Evolutionary conservation across 2,113 vertebrate genomes (phyloP).

Genomic region (Forbesichthys papilliferus): DNA sequence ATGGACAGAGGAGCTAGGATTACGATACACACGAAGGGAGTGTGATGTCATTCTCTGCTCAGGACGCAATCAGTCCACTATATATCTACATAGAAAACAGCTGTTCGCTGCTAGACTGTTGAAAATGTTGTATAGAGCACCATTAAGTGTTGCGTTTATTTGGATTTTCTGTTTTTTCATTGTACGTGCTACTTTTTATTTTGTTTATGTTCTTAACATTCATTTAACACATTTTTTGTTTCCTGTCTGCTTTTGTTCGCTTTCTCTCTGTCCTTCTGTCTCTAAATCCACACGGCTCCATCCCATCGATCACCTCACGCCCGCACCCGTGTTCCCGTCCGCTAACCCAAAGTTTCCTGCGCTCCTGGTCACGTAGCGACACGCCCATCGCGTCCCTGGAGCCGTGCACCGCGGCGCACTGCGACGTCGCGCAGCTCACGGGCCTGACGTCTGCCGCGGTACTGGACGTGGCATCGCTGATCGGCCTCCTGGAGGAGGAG

Average conservation of each 20-base stretch:
- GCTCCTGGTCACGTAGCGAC: slow-evolving; percentile 86
- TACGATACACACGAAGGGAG: too few relatives aligned
- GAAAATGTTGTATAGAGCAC: too few relatives aligned
- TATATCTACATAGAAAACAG: too few relatives aligned
- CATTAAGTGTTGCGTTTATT: not conserved
- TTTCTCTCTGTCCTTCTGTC: slow-evolving; percentile 50
- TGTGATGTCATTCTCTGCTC: too few relatives aligned
- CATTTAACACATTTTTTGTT: slow-evolving; percentile 30
- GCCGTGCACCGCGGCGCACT: slow-evolving; percentile 70
- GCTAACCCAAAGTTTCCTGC: slow-evolving; percentile 83
- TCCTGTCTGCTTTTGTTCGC: slow-evolving; percentile 27
- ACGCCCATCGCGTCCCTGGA: slow-evolving; percentile 77
- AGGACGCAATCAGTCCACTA: too few relatives aligned
- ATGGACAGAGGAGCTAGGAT: too few relatives aligned
- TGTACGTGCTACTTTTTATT: not conserved
- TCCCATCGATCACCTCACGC: slow-evolving; percentile 45
- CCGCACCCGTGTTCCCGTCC: too few relatives aligned
- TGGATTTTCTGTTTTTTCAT: not conserved
- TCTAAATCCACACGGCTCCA: slow-evolving; percentile 69
- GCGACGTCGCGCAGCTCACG: slow-evolving; percentile 67
- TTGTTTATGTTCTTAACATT: slow-evolving; percentile 12
- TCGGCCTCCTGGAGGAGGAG: slow-evolving; percentile 75
- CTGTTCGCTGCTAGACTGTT: too few relatives aligned
- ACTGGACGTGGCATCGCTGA: slow-evolving; percentile 78
- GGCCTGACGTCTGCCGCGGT: slow-evolving; percentile 74